Percentiles rank a stretch among this genome's conserved stretches.
Conservation (phyloP, 2,888 invertebrate species). For the Drosophila greeni region DNA sequence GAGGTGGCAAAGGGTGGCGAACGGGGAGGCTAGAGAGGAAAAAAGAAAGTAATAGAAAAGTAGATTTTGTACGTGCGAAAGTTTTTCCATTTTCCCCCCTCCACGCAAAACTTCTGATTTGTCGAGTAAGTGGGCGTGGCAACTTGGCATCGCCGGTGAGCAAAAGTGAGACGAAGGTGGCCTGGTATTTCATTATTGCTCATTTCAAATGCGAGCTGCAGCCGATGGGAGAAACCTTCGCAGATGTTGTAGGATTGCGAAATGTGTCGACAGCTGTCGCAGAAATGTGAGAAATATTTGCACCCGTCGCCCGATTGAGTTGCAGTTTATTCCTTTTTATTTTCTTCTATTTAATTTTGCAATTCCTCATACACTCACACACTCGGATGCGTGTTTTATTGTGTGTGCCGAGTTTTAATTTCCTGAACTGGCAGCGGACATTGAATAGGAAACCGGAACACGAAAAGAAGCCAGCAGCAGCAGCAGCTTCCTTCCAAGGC, state of each 20-base stretch:
- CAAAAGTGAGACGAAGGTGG: conserved; percentile 15
- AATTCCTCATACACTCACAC: conserved; percentile 7
- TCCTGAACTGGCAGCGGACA: conserved; percentile 51
- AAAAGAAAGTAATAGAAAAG: conserved; percentile 66
- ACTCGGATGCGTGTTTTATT: conserved; percentile 36
- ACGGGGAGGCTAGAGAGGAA: conserved; percentile 24
- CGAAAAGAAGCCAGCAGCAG: conserved; percentile 13
- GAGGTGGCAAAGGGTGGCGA: conserved; percentile 13
- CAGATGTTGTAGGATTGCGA: conserved; percentile 43
- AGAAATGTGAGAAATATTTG: conserved; percentile 33
- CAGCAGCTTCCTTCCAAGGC: conserved; percentile 15
- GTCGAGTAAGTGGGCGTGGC: conserved; percentile 17
- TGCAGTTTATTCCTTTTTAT: conserved; percentile 12
- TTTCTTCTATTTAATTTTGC: conserved; percentile 28
- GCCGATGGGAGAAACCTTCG: conserved; percentile 23
- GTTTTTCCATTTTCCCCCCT: conserved; percentile 69
- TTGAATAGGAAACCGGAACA: conserved; percentile 29
- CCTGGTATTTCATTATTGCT: conserved; percentile 53
- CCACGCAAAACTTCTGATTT: conserved; percentile 47
- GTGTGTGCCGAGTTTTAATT: conserved; percentile 54
- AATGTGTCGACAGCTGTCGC: conserved; percentile 48
- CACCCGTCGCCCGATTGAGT: conserved; percentile 18
- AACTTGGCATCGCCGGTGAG: conserved; percentile 10
- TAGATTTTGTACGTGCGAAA: conserved; percentile 69
- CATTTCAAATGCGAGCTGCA: conserved; percentile 55